Base-by-base conservation (phyloP, 1,140 invertebrate species). In the Drosophila repleta region DNA sequence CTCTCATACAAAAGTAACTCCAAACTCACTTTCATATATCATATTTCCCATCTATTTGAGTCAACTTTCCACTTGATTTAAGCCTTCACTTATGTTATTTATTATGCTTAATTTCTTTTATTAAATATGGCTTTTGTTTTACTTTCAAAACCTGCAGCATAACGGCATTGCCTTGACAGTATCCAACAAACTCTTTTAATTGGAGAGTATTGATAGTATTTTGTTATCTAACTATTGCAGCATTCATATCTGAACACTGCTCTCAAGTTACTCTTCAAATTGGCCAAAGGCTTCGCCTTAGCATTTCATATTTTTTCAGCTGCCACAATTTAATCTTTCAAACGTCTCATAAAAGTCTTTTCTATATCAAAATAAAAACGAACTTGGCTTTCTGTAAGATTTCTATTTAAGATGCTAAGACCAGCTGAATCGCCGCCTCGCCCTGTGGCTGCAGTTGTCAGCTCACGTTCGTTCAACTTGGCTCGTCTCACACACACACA, bases 321-420 rank as follows among this genome's bases (percentile, higher is more conserved):
- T 48, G 13, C 18, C 46, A 48, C 13, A 7, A 48, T 24, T 15
- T 26, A 24, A 48, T 45, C 45, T 24, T 21, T 24, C 13, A 48
- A 48, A 48, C 21, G 20, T 15, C 21, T 24, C 21, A 48, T 48
- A 48, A 26, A 48, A 15, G 5, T 48, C 46, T 48, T 8, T 48
- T 26, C 46, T 15, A 48, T n/a, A 26, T 26, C 52, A 13, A 24
- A 55, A 39, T 51, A 51, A 11, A 29, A 10, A 51, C 24, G 13
- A 17, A 18, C 6, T 24, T 4, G 13, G 32, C 18, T 24, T 37
- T 39, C 13, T 20, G 52, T 39, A 24, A 76, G 74, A 77, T 74
- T 77, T 77, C 65, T 77, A 70, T 74, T 77, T 60, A 49, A 76
- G 74, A 74, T 74, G 51, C 20, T 48, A 37, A 2, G 26, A 29